phyloP scores from a whole-genome alignment of 2,113 vertebrate species.

The Etheostoma cragini region DNA sequence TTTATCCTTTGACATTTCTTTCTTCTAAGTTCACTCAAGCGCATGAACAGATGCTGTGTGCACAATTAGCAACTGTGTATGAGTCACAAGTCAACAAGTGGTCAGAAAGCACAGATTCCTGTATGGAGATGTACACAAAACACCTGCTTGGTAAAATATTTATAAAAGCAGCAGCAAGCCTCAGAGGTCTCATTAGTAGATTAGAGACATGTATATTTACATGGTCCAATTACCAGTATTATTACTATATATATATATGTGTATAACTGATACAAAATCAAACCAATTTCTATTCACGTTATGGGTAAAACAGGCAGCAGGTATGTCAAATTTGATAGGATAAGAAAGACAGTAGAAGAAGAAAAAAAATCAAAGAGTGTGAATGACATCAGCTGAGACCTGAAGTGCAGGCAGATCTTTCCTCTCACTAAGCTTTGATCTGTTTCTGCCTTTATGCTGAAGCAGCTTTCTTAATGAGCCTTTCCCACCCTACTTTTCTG shows the following conservation, averaged over 20 bases:
- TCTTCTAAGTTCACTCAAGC: background rate
- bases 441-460: conserved; percentile 30
- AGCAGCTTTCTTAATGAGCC: conserved; percentile 62
- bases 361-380: conserved; percentile 15
- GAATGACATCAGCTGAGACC: conserved; percentile 1
- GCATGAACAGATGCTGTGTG: background rate
- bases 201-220: background rate
- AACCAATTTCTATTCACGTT: background rate
- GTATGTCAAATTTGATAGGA: background rate
- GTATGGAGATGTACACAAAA: conserved; percentile 19
- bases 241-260: no score
- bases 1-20: conserved; percentile 15
- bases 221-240: background rate
- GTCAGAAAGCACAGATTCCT: conserved; percentile 6
- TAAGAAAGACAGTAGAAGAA: background rate
- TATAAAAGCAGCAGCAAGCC: conserved; percentile 28
- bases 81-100: background rate
- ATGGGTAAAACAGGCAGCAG: background rate
- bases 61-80: conserved; percentile 19
- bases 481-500: conserved; percentile 56
- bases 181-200: conserved; percentile 45
- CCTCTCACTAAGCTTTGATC: conserved; percentile 51
- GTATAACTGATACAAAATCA: background rate
- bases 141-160: conserved; percentile 54
- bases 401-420: conserved; percentile 13